Evolutionary conservation across 2,113 vertebrate species (phyloP), one percentile per base, ranked within the genome.

Genomic region (Hippocampus zosterae): DNA sequence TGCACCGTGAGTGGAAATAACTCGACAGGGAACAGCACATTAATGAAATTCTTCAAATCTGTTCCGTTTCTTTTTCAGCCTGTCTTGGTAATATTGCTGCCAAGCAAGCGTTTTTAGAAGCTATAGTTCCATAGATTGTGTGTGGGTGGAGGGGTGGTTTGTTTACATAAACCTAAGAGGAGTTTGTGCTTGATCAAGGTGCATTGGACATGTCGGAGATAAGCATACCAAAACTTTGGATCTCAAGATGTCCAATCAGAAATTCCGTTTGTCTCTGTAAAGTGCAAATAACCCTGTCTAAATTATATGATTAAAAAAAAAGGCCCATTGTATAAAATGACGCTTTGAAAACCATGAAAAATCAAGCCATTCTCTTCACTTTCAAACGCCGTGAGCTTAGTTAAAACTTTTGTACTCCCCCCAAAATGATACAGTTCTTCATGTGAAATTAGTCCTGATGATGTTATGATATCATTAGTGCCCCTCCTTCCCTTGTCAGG

Each of bases 31-130:
- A 84, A 80, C 71, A 62, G 68, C 71, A 74, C 87, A 87, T 89
- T 90, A 87, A 89, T 91, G 88, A 87, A 90, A 81, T 86, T 88
- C 83, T 87, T 91, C 86, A 89, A 89, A 90, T 85, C 65, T 84
- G 65, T 73, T 77, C 78, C 67, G 72, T 80, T 78, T 80, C 50
- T 70, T 77, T 85, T 89, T 87, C 82, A 85, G 76, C 80, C 72
- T 0, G 66, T 79, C 82, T 83, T 71, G 73, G 70, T 81, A 77
- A 84, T 75, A 73, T 83, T 76, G 73, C 81, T 67, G 42, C 59
- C 76, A 63, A 65, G 79, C 73, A 73, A 70, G 75, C 61, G 69
- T 81, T 79, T 83, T 79, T 75, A 37, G 73, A 65, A 74, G 74
- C 50, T 75, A 0, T 56, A 65, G 41, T 52, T 65, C 29, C 71